Base-by-base conservation (phyloP, 2,113 vertebrate species). In the Oophaga pumilio region DNA sequence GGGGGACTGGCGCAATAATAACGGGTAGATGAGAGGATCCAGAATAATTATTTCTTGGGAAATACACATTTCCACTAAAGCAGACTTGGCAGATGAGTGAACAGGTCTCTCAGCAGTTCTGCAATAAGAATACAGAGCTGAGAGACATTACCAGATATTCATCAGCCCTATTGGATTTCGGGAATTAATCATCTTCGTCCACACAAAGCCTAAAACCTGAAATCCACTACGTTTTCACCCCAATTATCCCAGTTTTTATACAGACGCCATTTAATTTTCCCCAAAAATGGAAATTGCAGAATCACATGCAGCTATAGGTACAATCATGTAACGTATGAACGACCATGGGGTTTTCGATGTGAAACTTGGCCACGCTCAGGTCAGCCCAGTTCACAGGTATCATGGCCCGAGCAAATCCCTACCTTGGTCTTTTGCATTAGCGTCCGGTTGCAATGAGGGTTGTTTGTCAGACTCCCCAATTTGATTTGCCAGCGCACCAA, bases 341-440 rank as follows among this genome's bases (percentile, higher is more conserved):
- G 8, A 10, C 62, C 13, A 11, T 2, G 60, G 20, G 60, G 60
- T 1, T 62, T 22, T 22, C 60, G 6, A 22, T 22, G 20, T 9
- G 9, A 62, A 20, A 20, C 11, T 18, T 15, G 43, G 17, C 69
- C 69, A 73, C 28, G 17, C 69, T 43, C 2, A 33, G 7, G 14
- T 43, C 28, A 71, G 68, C 24, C 33, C 28, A 8, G 0, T 8
- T 18, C 28, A 8, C 14, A 8, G 69, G 69, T 33, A 43, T 2
- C 68, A 71, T 7, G 1, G 6, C 2, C 4, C 4, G 6, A 15
- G 5, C 53, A 52, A 59, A 26, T 5, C 24, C 59, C 1, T 84
- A 88, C 87, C 87, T 77, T 88, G 68, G 14, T 49, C 20, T 17
- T 88, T 82, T 8, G 71, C 69, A 28, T 66, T 76, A 10, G 86